A percentile compares a stretch with the other conserved stretches of the same genome.
phyloP scores from a whole-genome alignment of 30 jellyfish, hydroid and myxozoan species.

The Aurelia sp. region DNA sequence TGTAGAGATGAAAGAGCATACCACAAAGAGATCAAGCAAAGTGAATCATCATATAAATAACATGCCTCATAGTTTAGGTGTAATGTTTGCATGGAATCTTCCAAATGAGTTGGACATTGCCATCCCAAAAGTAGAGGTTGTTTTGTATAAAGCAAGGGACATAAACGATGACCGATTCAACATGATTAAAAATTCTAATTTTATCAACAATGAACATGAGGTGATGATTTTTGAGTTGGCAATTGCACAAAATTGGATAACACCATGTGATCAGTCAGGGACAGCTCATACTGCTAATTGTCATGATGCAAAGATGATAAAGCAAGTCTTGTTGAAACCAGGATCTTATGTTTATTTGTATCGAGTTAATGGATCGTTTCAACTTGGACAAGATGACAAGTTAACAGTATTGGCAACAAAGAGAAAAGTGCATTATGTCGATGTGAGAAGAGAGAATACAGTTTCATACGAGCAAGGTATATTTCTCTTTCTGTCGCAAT shows the following conservation, averaged over 20 bases:
- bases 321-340: constrained; percentile 17
- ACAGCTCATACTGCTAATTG: neutral
- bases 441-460: constrained; percentile 15
- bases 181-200: neutral
- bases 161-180: constrained; percentile 56
- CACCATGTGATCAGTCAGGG: neutral
- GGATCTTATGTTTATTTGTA: constrained; percentile 56
- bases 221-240: constrained; percentile 10
- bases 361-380: constrained; percentile 45
- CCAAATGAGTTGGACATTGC: neutral
- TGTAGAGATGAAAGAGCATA: no score
- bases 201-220: neutral
- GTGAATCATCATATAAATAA: neutral
- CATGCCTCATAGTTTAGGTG: constrained; percentile 40
- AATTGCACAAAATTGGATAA: constrained; percentile 46
- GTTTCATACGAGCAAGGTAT: constrained; percentile 10
- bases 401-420: constrained; percentile 53
- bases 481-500: neutral
- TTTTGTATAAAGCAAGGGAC: constrained; percentile 39
- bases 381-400: constrained; percentile 1
- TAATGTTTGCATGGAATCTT: constrained; percentile 11
- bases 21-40: no score
- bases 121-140: constrained; percentile 36
- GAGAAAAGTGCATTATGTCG: constrained; percentile 55
- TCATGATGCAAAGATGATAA: constrained; percentile 18